Conservation (phyloP, 2,797 vertebrate genomes). For the Sternotherus odoratus region DNA sequence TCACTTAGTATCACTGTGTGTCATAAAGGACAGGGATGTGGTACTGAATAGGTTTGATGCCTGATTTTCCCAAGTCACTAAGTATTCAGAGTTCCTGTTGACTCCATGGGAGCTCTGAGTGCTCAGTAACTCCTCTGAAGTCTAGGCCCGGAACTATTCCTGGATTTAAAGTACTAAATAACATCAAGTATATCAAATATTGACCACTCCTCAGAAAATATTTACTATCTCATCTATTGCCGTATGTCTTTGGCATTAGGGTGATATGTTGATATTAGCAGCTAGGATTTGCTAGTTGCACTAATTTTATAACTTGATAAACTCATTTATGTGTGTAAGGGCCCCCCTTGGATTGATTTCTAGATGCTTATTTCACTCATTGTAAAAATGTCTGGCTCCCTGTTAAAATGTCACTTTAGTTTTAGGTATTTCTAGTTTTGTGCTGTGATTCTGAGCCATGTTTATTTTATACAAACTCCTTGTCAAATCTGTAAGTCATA, state of each 20-base stretch:
- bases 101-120: slow-evolving; percentile 12
- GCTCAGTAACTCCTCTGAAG: slow-evolving; percentile 13
- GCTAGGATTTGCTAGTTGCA: slow-evolving; percentile 56
- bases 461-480: slow-evolving; percentile 58
- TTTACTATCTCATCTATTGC: slow-evolving; percentile 68
- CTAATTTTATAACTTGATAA: slow-evolving; percentile 57
- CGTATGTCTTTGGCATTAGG: slow-evolving; percentile 8
- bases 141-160: slow-evolving; percentile 42
- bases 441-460: slow-evolving; percentile 41
- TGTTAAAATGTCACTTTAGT: slow-evolving; percentile 39
- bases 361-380: slow-evolving; percentile 5
- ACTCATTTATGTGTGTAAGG: slow-evolving; percentile 55
- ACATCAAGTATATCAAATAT: slow-evolving; percentile 67
- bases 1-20: not conserved
- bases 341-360: slow-evolving; percentile 36
- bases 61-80: not conserved
- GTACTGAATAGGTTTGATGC: not conserved
- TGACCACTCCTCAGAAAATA: slow-evolving; percentile 70
- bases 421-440: slow-evolving; percentile 55
- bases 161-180: slow-evolving; percentile 69
- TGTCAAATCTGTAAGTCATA: slow-evolving; percentile 51
- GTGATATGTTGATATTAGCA: slow-evolving; percentile 59
- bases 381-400: not conserved
- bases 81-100: not conserved
- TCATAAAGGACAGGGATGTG: fast-evolving